Evolutionary conservation across 2,888 invertebrate species (phyloP).

Genomic region (Nomada lathburiana): DNA sequence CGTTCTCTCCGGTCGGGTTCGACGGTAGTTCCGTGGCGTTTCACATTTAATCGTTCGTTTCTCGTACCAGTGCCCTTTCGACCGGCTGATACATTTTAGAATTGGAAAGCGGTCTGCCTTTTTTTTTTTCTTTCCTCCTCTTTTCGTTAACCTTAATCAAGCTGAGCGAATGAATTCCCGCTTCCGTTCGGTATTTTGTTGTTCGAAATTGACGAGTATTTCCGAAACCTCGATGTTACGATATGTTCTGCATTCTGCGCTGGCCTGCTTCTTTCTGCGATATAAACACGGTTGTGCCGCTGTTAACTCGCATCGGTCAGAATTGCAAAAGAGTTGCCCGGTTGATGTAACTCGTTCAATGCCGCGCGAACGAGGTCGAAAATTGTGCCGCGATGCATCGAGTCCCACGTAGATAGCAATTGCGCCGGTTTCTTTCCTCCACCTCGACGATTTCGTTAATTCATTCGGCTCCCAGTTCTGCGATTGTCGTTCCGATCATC

Average conservation of each 20-base stretch:
- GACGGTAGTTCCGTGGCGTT: constrained; percentile 1
- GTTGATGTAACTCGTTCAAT: constrained; percentile 21
- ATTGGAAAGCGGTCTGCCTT: constrained; percentile 25
- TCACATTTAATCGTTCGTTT: constrained; percentile 6
- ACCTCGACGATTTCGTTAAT: not conserved
- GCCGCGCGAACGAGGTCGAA: constrained; percentile 13
- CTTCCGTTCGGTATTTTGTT: not conserved
- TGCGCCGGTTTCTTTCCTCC: not conserved
- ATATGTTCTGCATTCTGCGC: constrained; percentile 5
- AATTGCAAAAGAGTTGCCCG: constrained; percentile 27
- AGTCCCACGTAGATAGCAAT: not conserved
- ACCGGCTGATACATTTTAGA: not conserved
- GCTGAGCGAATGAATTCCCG: not conserved
- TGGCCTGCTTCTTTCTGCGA: constrained; percentile 17
- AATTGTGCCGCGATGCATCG: not conserved
- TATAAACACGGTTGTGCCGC: not conserved
- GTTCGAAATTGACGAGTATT: not conserved
- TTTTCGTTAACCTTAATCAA: not conserved
- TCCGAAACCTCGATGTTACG: not conserved
- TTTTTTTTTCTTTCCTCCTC: not conserved
- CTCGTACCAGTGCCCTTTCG: constrained; percentile 18
- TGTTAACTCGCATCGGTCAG: constrained; percentile 6
- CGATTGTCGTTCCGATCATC: not conserved
- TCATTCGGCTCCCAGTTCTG: not conserved
- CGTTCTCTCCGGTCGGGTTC: constrained; percentile 1